These are phyloP conservation scores for Gulo gulo DNA, from an alignment of 2,113 vertebrate species.

Conservation along the genomic window DNA sequence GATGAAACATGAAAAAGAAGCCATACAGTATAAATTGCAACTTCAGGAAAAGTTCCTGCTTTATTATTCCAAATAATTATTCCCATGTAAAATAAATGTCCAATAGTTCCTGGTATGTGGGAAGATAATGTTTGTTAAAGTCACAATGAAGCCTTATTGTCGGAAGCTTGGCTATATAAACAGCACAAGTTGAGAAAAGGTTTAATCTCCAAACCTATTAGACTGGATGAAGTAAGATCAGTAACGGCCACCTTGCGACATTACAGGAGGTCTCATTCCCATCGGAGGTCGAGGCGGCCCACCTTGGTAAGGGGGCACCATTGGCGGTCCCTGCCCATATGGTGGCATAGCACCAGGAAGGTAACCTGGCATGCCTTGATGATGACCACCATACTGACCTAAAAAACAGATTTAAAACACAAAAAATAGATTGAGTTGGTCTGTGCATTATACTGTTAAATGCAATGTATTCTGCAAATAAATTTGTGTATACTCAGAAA, in stretches of 20 bases:
- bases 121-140: constrained; percentile 89
- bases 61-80: constrained; percentile 91
- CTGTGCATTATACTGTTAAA: background rate
- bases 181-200: constrained; percentile 95
- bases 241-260: constrained; percentile 99
- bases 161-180: constrained; percentile 92
- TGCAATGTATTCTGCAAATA: background rate
- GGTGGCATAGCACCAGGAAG: constrained; percentile 97
- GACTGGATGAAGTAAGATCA: constrained; percentile 90
- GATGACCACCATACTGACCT: constrained; percentile 98
- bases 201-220: constrained; percentile 99
- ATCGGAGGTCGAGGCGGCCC: constrained; percentile 95
- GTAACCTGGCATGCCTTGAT: constrained; percentile 96
- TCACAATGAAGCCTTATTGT: constrained; percentile 93
- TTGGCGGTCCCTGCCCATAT: constrained; percentile 96
- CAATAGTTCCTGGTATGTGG: constrained; percentile 91
- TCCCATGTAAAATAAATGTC: constrained; percentile 91
- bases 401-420: constrained; percentile 78
- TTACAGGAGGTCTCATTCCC: constrained; percentile 99
- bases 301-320: constrained; percentile 96
- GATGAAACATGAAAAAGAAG: constrained; percentile 98
- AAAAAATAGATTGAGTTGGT: constrained; percentile 41
- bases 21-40: constrained; percentile 97
- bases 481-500: background rate
- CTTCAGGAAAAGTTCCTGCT: constrained; percentile 89